These are phyloP conservation scores for Dynastes tityus DNA, from an alignment of 2,888 invertebrate genomes.

Conservation along the genomic window DNA sequence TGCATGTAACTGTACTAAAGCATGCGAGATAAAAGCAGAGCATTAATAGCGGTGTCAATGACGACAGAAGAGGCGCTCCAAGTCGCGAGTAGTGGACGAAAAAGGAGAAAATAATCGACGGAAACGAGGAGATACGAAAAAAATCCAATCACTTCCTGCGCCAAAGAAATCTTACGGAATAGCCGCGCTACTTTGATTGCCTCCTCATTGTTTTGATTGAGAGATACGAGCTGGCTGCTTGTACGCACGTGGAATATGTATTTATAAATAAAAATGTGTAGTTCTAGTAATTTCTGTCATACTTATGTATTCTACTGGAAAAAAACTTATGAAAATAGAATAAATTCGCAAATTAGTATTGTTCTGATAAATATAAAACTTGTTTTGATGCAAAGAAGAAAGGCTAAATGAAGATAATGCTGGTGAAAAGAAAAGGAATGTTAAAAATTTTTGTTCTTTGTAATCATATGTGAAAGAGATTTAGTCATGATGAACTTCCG, in stretches of 20 bases:
- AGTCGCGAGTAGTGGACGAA: conserved; percentile 4
- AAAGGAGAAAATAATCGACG: conserved; percentile 30
- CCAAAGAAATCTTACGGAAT: conserved; percentile 20
- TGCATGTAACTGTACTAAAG: conserved; percentile 27
- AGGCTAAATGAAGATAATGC: too few relatives aligned
- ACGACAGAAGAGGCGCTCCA: conserved; percentile 4
- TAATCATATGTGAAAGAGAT: too few relatives aligned
- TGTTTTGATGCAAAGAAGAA: too few relatives aligned
- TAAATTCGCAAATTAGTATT: too few relatives aligned
- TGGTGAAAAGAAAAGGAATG: too few relatives aligned
- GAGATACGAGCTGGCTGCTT: not conserved
- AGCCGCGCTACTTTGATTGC: conserved; percentile 11
- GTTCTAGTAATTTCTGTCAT: too few relatives aligned
- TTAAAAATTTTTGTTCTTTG: too few relatives aligned
- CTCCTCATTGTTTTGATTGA: not conserved
- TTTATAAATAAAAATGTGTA: not conserved
- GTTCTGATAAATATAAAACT: too few relatives aligned
- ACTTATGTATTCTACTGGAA: too few relatives aligned
- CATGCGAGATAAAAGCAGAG: conserved; percentile 8
- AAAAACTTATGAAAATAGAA: too few relatives aligned
- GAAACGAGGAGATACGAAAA: conserved; percentile 39
- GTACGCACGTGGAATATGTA: not conserved
- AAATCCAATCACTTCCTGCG: conserved; percentile 42
- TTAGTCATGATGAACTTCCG: too few relatives aligned
- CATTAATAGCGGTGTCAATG: conserved; percentile 2